Conservation (phyloP, 2,888 invertebrate species). For the Hypomecis punctinalis region DNA sequence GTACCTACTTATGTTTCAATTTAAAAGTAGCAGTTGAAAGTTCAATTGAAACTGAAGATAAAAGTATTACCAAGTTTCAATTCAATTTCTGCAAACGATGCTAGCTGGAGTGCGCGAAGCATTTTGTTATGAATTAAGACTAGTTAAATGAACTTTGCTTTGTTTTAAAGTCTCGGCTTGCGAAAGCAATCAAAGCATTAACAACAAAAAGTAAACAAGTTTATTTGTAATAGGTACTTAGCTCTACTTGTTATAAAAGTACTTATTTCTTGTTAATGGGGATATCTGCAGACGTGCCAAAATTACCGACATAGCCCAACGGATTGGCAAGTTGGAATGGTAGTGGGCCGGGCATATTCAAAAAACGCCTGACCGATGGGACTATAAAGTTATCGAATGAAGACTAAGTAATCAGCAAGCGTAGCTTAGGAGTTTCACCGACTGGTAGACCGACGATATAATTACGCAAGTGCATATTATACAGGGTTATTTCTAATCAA, state of each 20-base stretch:
- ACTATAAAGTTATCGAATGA: too few relatives aligned
- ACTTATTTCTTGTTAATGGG: too few relatives aligned
- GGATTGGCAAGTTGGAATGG: too few relatives aligned
- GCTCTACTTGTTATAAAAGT: background rate
- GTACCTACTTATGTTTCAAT: constrained; percentile 47
- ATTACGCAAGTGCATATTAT: too few relatives aligned
- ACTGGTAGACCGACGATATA: too few relatives aligned
- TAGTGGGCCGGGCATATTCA: too few relatives aligned
- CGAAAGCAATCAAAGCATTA: constrained; percentile 29
- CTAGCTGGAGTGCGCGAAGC: background rate
- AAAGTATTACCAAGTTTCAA: constrained; percentile 33
- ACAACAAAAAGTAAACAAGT: constrained; percentile 15
- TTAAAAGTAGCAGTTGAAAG: constrained; percentile 39
- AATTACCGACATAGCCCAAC: too few relatives aligned
- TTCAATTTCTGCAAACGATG: constrained; percentile 34
- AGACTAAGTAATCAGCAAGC: too few relatives aligned
- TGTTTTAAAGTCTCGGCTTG: constrained; percentile 36
- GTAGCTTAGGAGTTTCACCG: too few relatives aligned
- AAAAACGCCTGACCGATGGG: too few relatives aligned
- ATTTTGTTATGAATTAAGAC: constrained; percentile 11
- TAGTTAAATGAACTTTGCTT: constrained; percentile 16
- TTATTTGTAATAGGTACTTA: background rate
- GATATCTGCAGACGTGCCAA: too few relatives aligned
- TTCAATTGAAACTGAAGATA: constrained; percentile 33
- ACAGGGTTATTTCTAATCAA: too few relatives aligned